Base-by-base conservation (phyloP, 1,140 invertebrate species). In the Bradynema listronoti region DNA sequence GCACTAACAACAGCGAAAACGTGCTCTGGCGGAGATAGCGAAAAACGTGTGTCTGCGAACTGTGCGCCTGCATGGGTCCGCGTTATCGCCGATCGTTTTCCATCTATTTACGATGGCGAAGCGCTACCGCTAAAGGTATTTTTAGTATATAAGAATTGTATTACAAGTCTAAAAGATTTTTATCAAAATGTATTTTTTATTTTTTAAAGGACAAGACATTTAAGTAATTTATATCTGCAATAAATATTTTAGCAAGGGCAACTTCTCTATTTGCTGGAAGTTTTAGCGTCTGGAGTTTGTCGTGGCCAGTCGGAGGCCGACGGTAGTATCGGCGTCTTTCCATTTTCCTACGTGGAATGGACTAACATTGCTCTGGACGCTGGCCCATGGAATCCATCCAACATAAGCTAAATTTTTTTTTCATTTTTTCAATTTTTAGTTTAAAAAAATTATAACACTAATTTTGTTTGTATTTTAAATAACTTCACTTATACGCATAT, bases 41-140 rank as follows among this genome's bases (percentile, higher is more conserved):
- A 16, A 52, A 71, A 45, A 27, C 19, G 22, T 24, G 16, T 53
- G 36, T 27, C 42, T 25, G 32, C 32, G 19, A 25, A 22, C 2
- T n/a, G n/a, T n/a, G 11, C 61, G 4, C 65, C 66, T 22, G 50
- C 60, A 2, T 57, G 41, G 33, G 70, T 70, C 1, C 43, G 56
- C 32, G 65, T 69, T 7, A 68, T 64, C 4, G 52, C 61, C n/a
- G 65, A 61, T 33, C 51, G 69, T 11, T 47, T 32, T 1, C 65
- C 70, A 7, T 68, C 55, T 25, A 71, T 66, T 25, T 73, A 73
- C 46, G 70, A 73, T 50, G 25, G 33, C 2, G 71, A 72, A 5
- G 56, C 67, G 16, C 36, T 73, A 9, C 49, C n/a, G 30, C 29
- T 73, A 30, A 55, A 43, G 36, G 63, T 74, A 53, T 16, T 22